Evolutionary conservation across 2,113 vertebrate genomes (phyloP), one percentile per base, ranked within the genome.

Genomic region (Centrocercus urophasianus): DNA sequence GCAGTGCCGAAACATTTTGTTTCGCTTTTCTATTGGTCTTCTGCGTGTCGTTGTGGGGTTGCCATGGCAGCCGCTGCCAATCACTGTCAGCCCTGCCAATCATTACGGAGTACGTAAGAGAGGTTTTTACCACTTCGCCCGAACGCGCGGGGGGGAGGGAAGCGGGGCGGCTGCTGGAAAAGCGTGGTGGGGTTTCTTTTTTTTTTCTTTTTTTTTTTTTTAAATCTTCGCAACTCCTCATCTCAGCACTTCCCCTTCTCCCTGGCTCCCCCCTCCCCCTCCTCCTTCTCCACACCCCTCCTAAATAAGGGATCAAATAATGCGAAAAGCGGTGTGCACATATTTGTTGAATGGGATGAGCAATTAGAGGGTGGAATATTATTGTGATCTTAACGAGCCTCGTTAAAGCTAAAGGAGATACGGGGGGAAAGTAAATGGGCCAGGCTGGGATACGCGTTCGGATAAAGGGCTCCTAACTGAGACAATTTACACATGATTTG

Each of bases 21-120:
- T 99, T 99, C 99, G 98, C 99, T 99, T 99, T 99, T 99, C 99
- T 99, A 99, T 99, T 99, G 99, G 99, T 99, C 99, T 99, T 98
- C 98, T 96, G 98, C 98, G 98, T 99, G 99, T 99, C 99, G 99
- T 99, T 99, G 99, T 99, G 98, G 98, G 98, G 99, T 99, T 99
- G 98, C 99, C 99, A 99, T 98, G 98, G 99, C 98, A 99, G 98
- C 99, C 94, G 95, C 99, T 99, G 99, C 99, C 99, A 99, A 99
- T 99, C 99, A 99, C 99, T 99, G 99, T 99, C 99, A 99, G 98
- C 98, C 98, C 98, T 99, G 99, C 99, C 99, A 99, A 99, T 99
- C 99, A 99, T 99, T 98, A 98, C 98, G 98, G 98, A 98, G 98
- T 98, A 99, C 99, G 99, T 99, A 99, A 98, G 97, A 96, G 97